phyloP scores from a whole-genome alignment of 2,888 invertebrate species.

The Steinernema hermaphroditum region DNA sequence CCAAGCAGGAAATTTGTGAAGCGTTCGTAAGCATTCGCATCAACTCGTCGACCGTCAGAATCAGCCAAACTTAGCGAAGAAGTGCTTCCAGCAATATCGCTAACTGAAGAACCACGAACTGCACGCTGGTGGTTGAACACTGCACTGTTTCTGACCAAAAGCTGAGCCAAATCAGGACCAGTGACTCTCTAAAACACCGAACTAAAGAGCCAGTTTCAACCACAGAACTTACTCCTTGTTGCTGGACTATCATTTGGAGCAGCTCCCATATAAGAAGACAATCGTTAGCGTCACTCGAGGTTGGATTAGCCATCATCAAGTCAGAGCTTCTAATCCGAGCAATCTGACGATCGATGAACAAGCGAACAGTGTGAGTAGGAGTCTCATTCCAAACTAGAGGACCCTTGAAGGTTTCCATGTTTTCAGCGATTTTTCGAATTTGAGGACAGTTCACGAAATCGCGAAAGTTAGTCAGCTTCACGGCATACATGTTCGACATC shows the following conservation, averaged over 20 bases:
- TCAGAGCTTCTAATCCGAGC: slow-evolving; percentile 50
- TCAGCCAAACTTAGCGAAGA: neutral
- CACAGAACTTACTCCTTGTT: slow-evolving; percentile 56
- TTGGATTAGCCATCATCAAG: slow-evolving; percentile 52
- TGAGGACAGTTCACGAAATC: slow-evolving; percentile 35
- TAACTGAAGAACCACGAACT: slow-evolving; percentile 16
- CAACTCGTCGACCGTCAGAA: slow-evolving; percentile 33
- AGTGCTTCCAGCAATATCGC: neutral
- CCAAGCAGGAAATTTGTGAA: slow-evolving; percentile 57
- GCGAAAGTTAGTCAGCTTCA: slow-evolving; percentile 42
- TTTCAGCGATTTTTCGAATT: slow-evolving; percentile 38
- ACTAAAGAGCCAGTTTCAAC: neutral
- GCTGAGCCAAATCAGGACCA: slow-evolving; percentile 60
- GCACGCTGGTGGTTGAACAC: neutral
- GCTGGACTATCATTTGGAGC: slow-evolving; percentile 61
- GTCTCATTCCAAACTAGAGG: slow-evolving; percentile 41
- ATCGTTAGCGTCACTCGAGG: slow-evolving; percentile 50
- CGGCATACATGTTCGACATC: slow-evolving; percentile 33
- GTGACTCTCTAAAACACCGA: slow-evolving; percentile 53
- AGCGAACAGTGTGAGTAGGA: slow-evolving; percentile 41
- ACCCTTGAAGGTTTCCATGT: slow-evolving; percentile 45
- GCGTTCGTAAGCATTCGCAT: slow-evolving; percentile 45
- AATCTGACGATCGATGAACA: slow-evolving; percentile 62
- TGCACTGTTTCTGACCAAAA: slow-evolving; percentile 42
- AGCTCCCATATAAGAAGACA: slow-evolving; percentile 61